phyloP scores from a whole-genome alignment of 53 echinoderm and acorn worm species.

The Pentamera pediparva region DNA sequence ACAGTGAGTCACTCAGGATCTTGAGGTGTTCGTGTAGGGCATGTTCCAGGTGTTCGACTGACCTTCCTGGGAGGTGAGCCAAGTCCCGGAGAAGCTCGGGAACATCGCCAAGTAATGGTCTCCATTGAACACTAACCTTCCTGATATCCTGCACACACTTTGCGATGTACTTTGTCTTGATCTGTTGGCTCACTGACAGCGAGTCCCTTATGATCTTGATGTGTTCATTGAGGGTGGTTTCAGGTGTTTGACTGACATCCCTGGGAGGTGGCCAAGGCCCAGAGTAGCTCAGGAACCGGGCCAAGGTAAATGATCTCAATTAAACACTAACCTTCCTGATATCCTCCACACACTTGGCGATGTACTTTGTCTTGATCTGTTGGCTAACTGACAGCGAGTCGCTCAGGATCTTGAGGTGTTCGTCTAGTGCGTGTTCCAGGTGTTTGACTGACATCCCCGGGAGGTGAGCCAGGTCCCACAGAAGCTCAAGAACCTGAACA shows the following conservation, averaged over 20 bases:
- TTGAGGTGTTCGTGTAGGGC: conserved; percentile 91
- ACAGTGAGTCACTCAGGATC: conserved; percentile 88
- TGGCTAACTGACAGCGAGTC: conserved; percentile 78
- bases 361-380: conserved; percentile 85
- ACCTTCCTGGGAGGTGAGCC: conserved; percentile 84
- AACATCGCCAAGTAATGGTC: too few relatives aligned
- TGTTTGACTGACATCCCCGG: conserved; percentile 78
- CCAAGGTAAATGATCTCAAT: background rate
- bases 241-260: conserved; percentile 72
- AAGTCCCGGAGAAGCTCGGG: conserved; percentile 94
- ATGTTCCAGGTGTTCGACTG: conserved; percentile 79
- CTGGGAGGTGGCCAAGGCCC: conserved; percentile 91
- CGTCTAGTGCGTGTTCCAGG: conserved; percentile 91
- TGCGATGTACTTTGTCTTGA: conserved; percentile 82
- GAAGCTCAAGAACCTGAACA: conserved; percentile 63
- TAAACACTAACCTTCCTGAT: conserved; percentile 75
- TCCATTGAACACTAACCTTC: too few relatives aligned
- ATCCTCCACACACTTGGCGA: conserved; percentile 87
- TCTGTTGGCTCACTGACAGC: conserved; percentile 65
- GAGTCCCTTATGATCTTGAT: conserved; percentile 89
- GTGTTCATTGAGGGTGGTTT: conserved; percentile 93
- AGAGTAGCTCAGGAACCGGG: conserved; percentile 78
- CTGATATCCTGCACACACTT: conserved; percentile 94
- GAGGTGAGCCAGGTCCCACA: conserved; percentile 94
- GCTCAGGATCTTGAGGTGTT: conserved; percentile 90